Evolutionary conservation across 2,113 vertebrate species (phyloP), one percentile per base, ranked within the genome.

Genomic region (Eptatretus burgeri): DNA sequence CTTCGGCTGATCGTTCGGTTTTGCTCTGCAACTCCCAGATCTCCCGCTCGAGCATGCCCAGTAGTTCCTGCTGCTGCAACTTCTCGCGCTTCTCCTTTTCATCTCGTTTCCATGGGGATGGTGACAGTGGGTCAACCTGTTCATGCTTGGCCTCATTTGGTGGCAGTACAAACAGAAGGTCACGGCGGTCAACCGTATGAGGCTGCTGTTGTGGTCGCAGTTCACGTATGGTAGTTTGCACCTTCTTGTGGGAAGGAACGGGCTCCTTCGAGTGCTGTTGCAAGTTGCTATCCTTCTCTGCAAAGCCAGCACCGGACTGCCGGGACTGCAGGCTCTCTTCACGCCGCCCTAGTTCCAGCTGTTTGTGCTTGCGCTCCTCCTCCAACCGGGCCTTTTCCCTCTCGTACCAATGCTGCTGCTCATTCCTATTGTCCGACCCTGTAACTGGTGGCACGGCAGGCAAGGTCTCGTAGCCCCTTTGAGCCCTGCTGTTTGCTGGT

Each of bases 371-470:
- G 51, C 91, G 78, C 68, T 95, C 91, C 66, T 95, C 91, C 65
- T 94, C 91, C 65, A 98, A 77, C 3, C 88, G 81, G 0, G 91
- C 91, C 52, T 98, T 98, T 71, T 95, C 91, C 69, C 94, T 95
- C 70, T 98, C 91, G 68, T 98, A 95, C 91, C 89, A 95, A 65
- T 87, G 78, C 72, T 94, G 91, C 70, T 98, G 89, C 69, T 98
- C 91, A 69, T 98, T 88, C 2, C 91, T 73, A 63, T 95, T 94
- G 70, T 79, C 87, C 51, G 83, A 79, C 69, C 94, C 91, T 0
- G 83, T 74, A 11, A 75, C 75, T 0, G 75, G 79, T 13, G 60
- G 73, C 52, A 76, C 77, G 2, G 71, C 74, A 1, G 74, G 69
- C 5, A 70, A 41, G 27, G 27, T 41, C 27, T 41, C 27, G 2